Evolutionary conservation across 1,140 invertebrate genomes (phyloP), one percentile per base, ranked within the genome.

Genomic region (Microvelia longipes): DNA sequence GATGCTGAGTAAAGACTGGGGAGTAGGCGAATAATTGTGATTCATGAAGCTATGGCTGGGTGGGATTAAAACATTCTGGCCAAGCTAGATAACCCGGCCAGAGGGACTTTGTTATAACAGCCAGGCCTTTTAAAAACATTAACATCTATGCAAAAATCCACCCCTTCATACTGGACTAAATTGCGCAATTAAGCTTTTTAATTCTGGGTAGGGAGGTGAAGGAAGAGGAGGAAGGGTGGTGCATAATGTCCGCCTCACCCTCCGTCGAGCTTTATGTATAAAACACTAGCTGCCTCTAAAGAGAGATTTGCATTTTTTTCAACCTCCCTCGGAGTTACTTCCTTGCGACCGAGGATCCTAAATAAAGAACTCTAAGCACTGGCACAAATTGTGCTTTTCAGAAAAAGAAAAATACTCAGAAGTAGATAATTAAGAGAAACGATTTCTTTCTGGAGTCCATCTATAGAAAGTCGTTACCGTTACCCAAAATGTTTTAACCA

Each of bases 11-110:
- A 13, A 61, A 60, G 29, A 15, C 15, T n/a, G 68, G 27, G 62
- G 11, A 11, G 35, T 26, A 15, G 28, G 67, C 67, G 30, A 19
- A 68, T 35, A 35, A 35, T 29, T 30, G 67, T 50, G 29, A 25
- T 50, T 64, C 28, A 66, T 28, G 29, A 2, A 26, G 1, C 26
- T 24, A 24, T 60, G 15, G 25, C 13, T 13, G 26, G 63, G 63
- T 1, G 60, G 65, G 69, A 70, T 70, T 70, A 70, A 70, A 70
- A 70, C 69, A 66, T 70, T 64, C 69, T 67, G 64, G 69, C 28
- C 35, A 2, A 24, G 69, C 29, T 24, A 66, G 69, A 70, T 70
- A 70, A 70, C 28, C 62, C 27, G 19, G 5, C 14, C 15, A 13
- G 67, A 24, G 2, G 67, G 66, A 24, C 63, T 65, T 24, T 65